These are phyloP conservation scores for Caenorhabditis panamensis DNA, from an alignment of 2,888 invertebrate genomes.

Conservation along the genomic window DNA sequence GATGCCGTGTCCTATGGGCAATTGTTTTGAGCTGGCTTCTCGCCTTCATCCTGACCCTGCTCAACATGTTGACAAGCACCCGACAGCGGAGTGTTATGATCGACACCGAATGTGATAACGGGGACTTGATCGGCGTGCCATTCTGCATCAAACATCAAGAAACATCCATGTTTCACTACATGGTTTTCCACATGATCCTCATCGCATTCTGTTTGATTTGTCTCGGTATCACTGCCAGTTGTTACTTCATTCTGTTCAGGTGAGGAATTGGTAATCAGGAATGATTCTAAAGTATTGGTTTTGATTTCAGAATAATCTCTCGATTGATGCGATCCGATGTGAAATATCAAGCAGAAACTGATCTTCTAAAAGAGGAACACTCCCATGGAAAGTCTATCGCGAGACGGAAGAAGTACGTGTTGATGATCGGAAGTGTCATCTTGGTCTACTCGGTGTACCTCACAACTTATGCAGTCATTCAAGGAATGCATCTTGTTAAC, in stretches of 20 bases:
- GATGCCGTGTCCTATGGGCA: slow-evolving; percentile 59
- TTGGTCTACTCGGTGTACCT: slow-evolving; percentile 72
- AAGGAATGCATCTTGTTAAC: slow-evolving; percentile 68
- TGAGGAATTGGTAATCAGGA: slow-evolving; percentile 8
- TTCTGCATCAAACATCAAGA: slow-evolving; percentile 60
- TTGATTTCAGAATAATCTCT: slow-evolving; percentile 57
- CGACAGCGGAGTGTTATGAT: slow-evolving; percentile 64
- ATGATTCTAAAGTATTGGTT: too few species aligned
- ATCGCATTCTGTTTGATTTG: slow-evolving; percentile 71
- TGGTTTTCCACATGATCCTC: slow-evolving; percentile 62
- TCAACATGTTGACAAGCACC: slow-evolving; percentile 63
- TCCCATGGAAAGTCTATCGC: slow-evolving; percentile 54
- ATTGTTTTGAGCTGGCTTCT: slow-evolving; percentile 62
- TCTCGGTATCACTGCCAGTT: slow-evolving; percentile 68
- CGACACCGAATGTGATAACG: slow-evolving; percentile 64
- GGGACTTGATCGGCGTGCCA: slow-evolving; percentile 35
- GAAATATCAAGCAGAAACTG: slow-evolving; percentile 48
- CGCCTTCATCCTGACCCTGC: slow-evolving; percentile 61
- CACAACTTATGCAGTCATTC: slow-evolving; percentile 69
- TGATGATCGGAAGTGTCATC: slow-evolving; percentile 77
- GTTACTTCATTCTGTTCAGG: slow-evolving; percentile 69
- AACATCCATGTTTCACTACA: slow-evolving; percentile 58
- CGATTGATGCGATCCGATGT: slow-evolving; percentile 64
- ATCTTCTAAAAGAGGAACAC: slow-evolving; percentile 53
- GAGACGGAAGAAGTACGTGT: slow-evolving; percentile 72